Evolutionary conservation across 2,797 vertebrate genomes (phyloP).

Genomic region (Podargus strigoides): DNA sequence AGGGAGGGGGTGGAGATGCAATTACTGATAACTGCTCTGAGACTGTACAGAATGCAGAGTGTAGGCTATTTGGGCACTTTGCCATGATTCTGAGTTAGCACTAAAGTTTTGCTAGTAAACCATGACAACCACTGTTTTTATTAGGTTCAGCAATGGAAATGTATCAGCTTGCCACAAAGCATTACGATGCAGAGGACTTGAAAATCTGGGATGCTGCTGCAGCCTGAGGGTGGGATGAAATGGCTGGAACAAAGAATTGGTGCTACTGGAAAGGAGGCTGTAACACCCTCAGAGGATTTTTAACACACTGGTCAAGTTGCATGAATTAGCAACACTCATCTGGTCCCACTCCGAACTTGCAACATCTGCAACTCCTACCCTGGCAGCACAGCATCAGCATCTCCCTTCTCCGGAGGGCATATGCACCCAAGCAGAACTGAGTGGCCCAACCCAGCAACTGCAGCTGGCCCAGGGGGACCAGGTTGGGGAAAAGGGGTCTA

Average conservation of each 20-base stretch:
- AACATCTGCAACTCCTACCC: background rate
- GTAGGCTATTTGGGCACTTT: background rate
- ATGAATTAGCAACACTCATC: background rate
- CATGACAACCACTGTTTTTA: constrained; percentile 12
- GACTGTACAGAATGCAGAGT: background rate
- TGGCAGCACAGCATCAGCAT: background rate
- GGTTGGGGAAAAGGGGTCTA: background rate
- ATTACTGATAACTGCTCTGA: background rate
- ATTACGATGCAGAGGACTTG: background rate
- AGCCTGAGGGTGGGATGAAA: background rate
- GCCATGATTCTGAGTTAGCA: background rate
- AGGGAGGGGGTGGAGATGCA: constrained; percentile 6
- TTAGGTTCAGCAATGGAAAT: background rate
- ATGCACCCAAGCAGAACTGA: rapidly evolving
- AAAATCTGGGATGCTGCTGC: background rate
- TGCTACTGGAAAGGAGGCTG: background rate
- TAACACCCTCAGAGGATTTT: background rate
- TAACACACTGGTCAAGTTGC: background rate
- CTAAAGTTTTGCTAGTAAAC: constrained; percentile 22
- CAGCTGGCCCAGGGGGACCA: background rate
- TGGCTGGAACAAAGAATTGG: background rate
- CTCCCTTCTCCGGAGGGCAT: background rate
- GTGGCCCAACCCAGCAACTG: background rate
- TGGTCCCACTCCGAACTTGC: background rate
- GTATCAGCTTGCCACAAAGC: background rate